These are phyloP conservation scores for Siniperca scherzeri DNA, from an alignment of 2,797 vertebrate genomes.

Conservation along the genomic window DNA sequence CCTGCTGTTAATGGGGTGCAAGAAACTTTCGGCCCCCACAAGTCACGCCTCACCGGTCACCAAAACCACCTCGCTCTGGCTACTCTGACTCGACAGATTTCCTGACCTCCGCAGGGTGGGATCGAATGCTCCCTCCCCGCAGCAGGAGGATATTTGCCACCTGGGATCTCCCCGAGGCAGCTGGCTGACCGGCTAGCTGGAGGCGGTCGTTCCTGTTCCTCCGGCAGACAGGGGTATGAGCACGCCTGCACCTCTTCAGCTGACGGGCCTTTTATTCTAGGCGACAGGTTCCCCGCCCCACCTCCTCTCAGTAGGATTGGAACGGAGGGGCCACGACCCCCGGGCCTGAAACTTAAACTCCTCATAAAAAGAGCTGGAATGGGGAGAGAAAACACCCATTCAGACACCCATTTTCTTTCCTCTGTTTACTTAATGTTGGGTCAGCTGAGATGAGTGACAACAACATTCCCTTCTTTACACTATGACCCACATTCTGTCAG, in stretches of 20 bases:
- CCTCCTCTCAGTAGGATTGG: slow-evolving; percentile 73
- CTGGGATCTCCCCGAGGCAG: slow-evolving; percentile 71
- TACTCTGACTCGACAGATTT: slow-evolving; percentile 60
- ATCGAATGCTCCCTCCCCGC: slow-evolving; percentile 33
- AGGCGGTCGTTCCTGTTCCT: slow-evolving; percentile 55
- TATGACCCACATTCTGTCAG: slow-evolving; percentile 45
- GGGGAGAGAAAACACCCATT: slow-evolving; percentile 69
- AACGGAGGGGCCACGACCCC: slow-evolving; percentile 70
- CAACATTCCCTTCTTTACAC: slow-evolving; percentile 43
- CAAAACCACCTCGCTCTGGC: slow-evolving; percentile 43
- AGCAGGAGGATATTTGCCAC: slow-evolving; percentile 70
- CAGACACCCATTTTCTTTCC: slow-evolving; percentile 55
- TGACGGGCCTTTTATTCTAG: slow-evolving; percentile 70
- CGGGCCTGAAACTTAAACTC: slow-evolving; percentile 77
- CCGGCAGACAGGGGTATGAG: slow-evolving; percentile 53
- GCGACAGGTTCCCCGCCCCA: slow-evolving; percentile 77
- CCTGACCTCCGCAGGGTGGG: slow-evolving; percentile 56
- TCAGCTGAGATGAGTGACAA: slow-evolving; percentile 69
- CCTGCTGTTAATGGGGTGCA: slow-evolving; percentile 77
- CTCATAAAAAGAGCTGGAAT: slow-evolving; percentile 71
- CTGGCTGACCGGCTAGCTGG: slow-evolving; percentile 54
- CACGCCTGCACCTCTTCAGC: slow-evolving; percentile 80
- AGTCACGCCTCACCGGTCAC: slow-evolving; percentile 59
- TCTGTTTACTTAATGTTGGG: slow-evolving; percentile 63
- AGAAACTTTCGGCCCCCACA: slow-evolving; percentile 39